Conservation (phyloP, 2,888 invertebrate genomes). For the Corythucha ciliata region DNA sequence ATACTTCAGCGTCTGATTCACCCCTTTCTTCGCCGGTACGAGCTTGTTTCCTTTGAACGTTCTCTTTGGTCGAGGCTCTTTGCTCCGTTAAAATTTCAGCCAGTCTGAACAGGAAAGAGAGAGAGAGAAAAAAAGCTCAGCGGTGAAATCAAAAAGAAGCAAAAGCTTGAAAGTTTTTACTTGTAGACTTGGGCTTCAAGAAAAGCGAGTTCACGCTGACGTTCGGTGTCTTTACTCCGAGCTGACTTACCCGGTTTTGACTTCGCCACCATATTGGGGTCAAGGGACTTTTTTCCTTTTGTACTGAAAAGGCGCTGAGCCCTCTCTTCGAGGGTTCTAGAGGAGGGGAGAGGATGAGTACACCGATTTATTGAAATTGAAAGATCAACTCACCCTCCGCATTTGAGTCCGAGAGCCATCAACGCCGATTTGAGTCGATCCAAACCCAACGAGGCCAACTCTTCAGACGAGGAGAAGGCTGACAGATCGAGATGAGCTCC, state of each 20-base stretch:
- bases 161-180: too few species aligned
- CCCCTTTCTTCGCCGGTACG: constrained; percentile 87
- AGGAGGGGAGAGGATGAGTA: constrained; percentile 26
- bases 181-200: constrained; percentile 65
- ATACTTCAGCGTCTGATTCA: constrained; percentile 83
- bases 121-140: constrained; percentile 9
- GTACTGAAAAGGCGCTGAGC: constrained; percentile 93
- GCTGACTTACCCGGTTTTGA: constrained; percentile 64
- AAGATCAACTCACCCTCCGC: constrained; percentile 64
- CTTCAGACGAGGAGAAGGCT: constrained; percentile 94
- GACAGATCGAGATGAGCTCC: constrained; percentile 97
- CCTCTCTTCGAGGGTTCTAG: constrained; percentile 83
- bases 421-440: constrained; percentile 95
- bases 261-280: constrained; percentile 84
- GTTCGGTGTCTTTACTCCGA: constrained; percentile 52
- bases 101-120: constrained; percentile 46
- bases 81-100: constrained; percentile 77
- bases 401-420: constrained; percentile 93
- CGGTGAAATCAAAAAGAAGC: neutral
- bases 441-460: constrained; percentile 89
- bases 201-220: constrained; percentile 77
- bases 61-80: constrained; percentile 86
- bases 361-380: neutral
- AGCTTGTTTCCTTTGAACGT: constrained; percentile 96
- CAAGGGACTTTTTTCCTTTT: constrained; percentile 87